A percentile compares a stretch with the other conserved stretches of the same genome.
Conservation (phyloP, 2,113 vertebrate species). For the Podarcis raffonei region DNA sequence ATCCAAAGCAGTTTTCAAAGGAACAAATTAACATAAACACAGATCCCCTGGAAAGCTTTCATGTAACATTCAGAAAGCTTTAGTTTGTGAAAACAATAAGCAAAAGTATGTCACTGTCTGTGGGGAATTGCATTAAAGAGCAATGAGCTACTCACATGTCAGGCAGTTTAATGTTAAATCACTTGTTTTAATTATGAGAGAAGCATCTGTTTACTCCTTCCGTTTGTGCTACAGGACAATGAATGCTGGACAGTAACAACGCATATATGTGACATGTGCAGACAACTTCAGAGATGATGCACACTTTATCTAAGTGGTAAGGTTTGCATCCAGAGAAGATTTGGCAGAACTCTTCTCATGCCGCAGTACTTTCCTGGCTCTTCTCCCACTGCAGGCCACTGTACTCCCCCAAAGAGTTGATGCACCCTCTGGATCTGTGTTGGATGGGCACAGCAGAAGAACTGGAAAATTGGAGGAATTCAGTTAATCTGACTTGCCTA, state of each 20-base stretch:
- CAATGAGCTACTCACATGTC: neutral
- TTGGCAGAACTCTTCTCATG: no score
- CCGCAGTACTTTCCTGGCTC: neutral
- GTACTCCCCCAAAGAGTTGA: no score
- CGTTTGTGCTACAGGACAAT: neutral
- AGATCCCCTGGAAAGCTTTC: neutral
- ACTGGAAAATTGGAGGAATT: no score
- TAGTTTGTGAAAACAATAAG: neutral
- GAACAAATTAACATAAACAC: neutral
- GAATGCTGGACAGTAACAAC: neutral
- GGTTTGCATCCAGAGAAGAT: no score
- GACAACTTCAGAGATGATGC: neutral
- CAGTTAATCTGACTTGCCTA: no score
- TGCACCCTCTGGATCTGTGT: no score
- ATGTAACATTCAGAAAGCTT: neutral
- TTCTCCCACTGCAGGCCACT: no score
- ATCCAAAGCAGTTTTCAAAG: neutral
- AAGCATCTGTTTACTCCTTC: neutral
- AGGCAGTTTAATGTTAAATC: conserved; percentile 6
- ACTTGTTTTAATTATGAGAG: neutral
- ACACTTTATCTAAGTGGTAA: neutral
- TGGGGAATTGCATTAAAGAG: neutral
- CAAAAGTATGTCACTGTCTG: neutral
- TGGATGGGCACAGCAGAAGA: no score
- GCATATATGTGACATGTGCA: neutral